Percentiles rank a stretch among this genome's conserved stretches.
phyloP scores from a whole-genome alignment of 2,888 invertebrate species.

The Therioaphis trifolii region DNA sequence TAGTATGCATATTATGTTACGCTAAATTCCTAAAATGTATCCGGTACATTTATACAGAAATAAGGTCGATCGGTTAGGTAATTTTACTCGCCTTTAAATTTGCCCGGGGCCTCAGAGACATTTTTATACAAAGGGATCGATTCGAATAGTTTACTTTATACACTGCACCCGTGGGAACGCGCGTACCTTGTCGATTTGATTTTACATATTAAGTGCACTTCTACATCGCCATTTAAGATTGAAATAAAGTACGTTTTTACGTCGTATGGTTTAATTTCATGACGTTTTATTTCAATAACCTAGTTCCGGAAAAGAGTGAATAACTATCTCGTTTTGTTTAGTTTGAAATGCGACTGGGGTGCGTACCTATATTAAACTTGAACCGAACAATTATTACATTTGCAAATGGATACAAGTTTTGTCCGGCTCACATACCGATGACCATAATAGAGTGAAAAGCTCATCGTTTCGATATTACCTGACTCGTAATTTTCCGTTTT shows the following conservation, averaged over 20 bases:
- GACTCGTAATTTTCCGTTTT: too few relatives aligned
- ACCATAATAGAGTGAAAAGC: too few relatives aligned
- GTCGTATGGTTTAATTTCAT: background rate
- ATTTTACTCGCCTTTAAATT: slow-evolving; percentile 29
- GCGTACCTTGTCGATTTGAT: slow-evolving; percentile 35
- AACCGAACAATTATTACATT: too few relatives aligned
- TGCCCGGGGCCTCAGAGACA: slow-evolving; percentile 39
- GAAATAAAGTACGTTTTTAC: background rate
- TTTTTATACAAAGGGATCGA: slow-evolving; percentile 45
- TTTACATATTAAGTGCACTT: slow-evolving; percentile 40
- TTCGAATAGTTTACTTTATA: slow-evolving; percentile 32
- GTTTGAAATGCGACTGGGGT: too few relatives aligned
- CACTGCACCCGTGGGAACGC: slow-evolving; percentile 29
- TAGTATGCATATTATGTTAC: background rate
- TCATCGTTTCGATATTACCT: too few relatives aligned
- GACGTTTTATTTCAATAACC: too few relatives aligned
- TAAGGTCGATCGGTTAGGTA: slow-evolving; percentile 15
- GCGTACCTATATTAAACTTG: too few relatives aligned
- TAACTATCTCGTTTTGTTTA: too few relatives aligned
- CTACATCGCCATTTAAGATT: background rate
- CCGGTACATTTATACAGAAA: background rate
- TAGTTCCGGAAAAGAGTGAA: too few relatives aligned
- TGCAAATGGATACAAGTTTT: too few relatives aligned
- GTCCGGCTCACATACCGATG: too few relatives aligned
- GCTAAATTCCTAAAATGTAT: too few relatives aligned